phyloP scores from a whole-genome alignment of 2,888 invertebrate genomes.

The Lapara coniferarum region DNA sequence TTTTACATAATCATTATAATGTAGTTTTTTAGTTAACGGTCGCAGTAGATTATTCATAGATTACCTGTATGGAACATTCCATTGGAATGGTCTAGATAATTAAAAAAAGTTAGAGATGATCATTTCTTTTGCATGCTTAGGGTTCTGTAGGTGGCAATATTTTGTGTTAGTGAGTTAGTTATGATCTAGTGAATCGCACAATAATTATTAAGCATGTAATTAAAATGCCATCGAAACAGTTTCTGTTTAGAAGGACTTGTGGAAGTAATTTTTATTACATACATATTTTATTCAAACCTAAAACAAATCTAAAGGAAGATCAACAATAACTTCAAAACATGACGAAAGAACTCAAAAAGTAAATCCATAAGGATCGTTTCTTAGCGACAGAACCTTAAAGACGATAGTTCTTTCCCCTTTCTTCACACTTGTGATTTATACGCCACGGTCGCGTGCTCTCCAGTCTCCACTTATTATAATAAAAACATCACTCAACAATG shows the following conservation, averaged over 20 bases:
- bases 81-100: background rate
- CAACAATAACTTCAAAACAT: no score
- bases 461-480: background rate
- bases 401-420: conserved; percentile 10
- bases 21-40: background rate
- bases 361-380: background rate
- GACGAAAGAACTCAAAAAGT: no score
- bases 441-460: conserved; percentile 3
- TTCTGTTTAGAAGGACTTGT: no score
- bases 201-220: no score
- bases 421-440: conserved; percentile 16
- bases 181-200: no score
- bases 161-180: no score
- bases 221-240: no score
- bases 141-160: background rate
- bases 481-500: conserved; percentile 3
- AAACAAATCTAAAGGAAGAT: no score
- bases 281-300: no score
- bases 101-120: background rate
- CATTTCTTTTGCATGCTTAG: no score
- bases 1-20: conserved; percentile 6
- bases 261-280: no score
- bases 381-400: background rate
- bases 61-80: background rate
- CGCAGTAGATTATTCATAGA: background rate